Evolutionary conservation across 2,888 invertebrate genomes (phyloP), one percentile per base, ranked within the genome.

Genomic region (Rhagium mordax): DNA sequence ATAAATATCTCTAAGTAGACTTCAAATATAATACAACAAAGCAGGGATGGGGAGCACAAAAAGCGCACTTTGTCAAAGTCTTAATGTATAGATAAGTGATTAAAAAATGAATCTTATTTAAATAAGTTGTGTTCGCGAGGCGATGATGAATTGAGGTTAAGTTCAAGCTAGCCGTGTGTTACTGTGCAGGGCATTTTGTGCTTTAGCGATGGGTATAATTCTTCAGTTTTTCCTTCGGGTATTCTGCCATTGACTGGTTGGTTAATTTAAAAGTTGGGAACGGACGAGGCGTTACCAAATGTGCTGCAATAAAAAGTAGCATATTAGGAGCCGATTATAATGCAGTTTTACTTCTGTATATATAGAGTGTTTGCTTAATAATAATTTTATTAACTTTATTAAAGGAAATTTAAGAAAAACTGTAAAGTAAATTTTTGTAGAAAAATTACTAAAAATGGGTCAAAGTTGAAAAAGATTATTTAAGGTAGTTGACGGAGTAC

Each of bases 21-120:
- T 51, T 29, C 53, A 65, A 33, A 65, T 33, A 33, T 53, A 53
- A 75, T 73, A 73, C 72, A 72, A 72, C 72, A 76, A 66, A 41
- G 65, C 65, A 68, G 18, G 64, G 53, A 48, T 69, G 51, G 61
- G 47, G 55, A 41, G 57, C 41, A 70, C 59, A 77, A 77, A 77
- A 76, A 76, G 67, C 53, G 65, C 75, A 61, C 75, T 78, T 78
- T 76, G 78, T 78, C 78, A 78, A 71, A 71, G 10, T 20, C 21
- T 53, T 24, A 74, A 72, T 75, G 71, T 71, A 70, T 74, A 76
- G 76, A 77, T 79, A 77, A 82, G 77, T 78, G 81, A 82, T 83
- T 82, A 83, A 83, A 83, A 82, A 81, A 81, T 82, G 78, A 75
- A 78, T 81, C 79, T 82, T 81, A 82, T 83, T 83, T 81, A 83